These are phyloP conservation scores for Chesias legatella DNA, from an alignment of 2,888 invertebrate species.

Conservation along the genomic window DNA sequence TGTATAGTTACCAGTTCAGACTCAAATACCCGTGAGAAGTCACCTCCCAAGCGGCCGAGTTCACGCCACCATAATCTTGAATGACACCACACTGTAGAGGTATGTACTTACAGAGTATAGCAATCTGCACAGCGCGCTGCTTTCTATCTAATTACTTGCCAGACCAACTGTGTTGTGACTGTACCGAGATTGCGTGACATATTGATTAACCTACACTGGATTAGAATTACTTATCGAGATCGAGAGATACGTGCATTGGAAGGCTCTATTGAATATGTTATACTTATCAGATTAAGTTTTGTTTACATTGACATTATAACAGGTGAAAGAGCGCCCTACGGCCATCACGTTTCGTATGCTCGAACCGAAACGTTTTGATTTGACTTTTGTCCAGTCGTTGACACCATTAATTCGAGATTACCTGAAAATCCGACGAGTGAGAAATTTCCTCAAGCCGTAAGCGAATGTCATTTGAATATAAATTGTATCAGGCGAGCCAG, in stretches of 20 bases:
- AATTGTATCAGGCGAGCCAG: conserved; percentile 63
- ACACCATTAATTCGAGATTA: conserved; percentile 73
- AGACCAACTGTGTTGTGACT: conserved; percentile 40
- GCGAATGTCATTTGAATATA: conserved; percentile 78
- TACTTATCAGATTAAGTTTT: conserved; percentile 33
- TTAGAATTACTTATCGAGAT: conserved; percentile 26
- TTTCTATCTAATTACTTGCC: conserved; percentile 47
- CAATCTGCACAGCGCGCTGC: conserved; percentile 53
- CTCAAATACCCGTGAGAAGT: conserved; percentile 78
- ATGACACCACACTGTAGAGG: conserved; percentile 49
- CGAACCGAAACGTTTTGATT: conserved; percentile 44
- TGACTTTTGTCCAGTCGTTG: conserved; percentile 49
- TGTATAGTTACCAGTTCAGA: conserved; percentile 66
- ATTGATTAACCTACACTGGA: conserved; percentile 34
- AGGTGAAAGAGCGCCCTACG: conserved; percentile 37
- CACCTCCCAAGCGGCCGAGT: conserved; percentile 44
- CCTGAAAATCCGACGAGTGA: conserved; percentile 75
- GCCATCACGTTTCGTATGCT: conserved; percentile 35
- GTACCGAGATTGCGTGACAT: conserved; percentile 37
- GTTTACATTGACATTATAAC: conserved; percentile 31
- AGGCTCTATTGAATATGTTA: conserved; percentile 30
- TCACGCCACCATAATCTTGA: conserved; percentile 60
- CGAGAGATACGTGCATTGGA: conserved; percentile 26
- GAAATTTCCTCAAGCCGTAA: conserved; percentile 70
- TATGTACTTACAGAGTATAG: conserved; percentile 30